These are phyloP conservation scores for Anthopleura sola DNA, from an alignment of 64 coral and sea anemone species.

Conservation along the genomic window DNA sequence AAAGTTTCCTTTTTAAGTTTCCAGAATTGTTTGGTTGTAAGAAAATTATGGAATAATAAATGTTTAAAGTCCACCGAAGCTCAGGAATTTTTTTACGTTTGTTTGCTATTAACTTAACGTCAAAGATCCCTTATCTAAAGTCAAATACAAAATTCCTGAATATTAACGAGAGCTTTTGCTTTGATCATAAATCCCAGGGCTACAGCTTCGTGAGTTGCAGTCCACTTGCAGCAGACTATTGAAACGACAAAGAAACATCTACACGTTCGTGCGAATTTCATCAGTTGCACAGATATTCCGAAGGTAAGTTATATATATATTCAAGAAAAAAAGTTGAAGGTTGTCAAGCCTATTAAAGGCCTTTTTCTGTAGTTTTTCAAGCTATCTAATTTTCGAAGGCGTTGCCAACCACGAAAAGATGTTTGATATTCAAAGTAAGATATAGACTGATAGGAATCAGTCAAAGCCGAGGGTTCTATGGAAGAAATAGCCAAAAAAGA, in stretches of 20 bases:
- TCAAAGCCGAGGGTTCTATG: too few relatives aligned
- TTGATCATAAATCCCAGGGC: neutral
- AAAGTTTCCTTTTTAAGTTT: too few relatives aligned
- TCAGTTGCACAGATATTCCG: neutral
- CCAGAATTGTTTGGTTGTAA: neutral
- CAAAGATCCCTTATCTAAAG: neutral
- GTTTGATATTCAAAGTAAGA: too few relatives aligned
- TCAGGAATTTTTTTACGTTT: neutral
- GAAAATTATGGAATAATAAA: neutral
- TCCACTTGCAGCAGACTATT: neutral
- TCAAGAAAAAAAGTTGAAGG: too few relatives aligned
- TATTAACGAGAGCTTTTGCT: neutral
- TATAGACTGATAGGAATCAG: too few relatives aligned
- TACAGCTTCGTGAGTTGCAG: neutral
- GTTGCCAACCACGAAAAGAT: too few relatives aligned
- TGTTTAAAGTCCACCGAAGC: neutral
- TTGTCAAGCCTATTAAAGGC: too few relatives aligned
- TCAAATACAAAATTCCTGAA: neutral
- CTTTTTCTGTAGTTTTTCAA: too few relatives aligned
- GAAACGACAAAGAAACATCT: too few relatives aligned
- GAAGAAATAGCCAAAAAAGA: too few relatives aligned
- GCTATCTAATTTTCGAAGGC: too few relatives aligned
- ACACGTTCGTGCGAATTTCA: too few relatives aligned
- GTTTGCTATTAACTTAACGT: neutral
- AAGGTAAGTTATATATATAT: neutral